Percentiles rank a stretch among this genome's conserved stretches.
phyloP scores from a whole-genome alignment of 1,140 invertebrate species.

The Mesaphorura yosii region DNA sequence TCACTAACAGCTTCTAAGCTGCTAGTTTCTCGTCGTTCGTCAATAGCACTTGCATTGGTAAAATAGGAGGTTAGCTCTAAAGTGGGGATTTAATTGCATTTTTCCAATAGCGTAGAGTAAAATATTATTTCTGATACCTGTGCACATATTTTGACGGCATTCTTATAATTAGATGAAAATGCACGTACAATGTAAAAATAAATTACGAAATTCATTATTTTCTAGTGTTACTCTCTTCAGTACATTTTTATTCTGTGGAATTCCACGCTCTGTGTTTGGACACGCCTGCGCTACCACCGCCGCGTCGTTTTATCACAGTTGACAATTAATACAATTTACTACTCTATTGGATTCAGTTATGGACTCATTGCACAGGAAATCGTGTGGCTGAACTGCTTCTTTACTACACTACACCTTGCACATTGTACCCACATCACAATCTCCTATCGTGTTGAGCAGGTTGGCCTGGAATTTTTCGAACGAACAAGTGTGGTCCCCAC shows the following conservation, averaged over 20 bases:
- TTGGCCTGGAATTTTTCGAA: constrained; percentile 13
- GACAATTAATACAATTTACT: not conserved
- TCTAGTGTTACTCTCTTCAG: not conserved
- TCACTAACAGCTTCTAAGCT: too few relatives aligned
- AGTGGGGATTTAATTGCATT: too few relatives aligned
- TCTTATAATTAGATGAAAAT: not conserved
- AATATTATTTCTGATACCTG: not conserved
- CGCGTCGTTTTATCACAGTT: not conserved
- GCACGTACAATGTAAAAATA: not conserved
- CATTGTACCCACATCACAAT: constrained; percentile 23
- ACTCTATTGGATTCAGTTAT: too few relatives aligned
- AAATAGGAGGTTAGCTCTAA: not conserved
- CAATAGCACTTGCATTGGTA: too few relatives aligned
- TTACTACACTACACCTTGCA: constrained; percentile 11
- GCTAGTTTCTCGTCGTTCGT: too few relatives aligned
- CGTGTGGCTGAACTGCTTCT: not conserved
- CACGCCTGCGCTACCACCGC: too few relatives aligned
- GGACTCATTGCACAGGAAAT: not conserved
- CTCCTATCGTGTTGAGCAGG: constrained; percentile 3
- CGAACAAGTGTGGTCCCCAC: constrained; percentile 18
- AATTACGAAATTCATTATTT: not conserved
- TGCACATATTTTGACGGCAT: not conserved
- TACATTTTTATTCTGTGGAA: not conserved
- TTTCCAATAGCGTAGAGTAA: not conserved
- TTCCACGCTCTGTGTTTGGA: too few relatives aligned